Percentiles rank a stretch among this genome's conserved stretches.
Conservation (phyloP, 2,888 invertebrate species). For the Sinohyriopsis cumingii region DNA sequence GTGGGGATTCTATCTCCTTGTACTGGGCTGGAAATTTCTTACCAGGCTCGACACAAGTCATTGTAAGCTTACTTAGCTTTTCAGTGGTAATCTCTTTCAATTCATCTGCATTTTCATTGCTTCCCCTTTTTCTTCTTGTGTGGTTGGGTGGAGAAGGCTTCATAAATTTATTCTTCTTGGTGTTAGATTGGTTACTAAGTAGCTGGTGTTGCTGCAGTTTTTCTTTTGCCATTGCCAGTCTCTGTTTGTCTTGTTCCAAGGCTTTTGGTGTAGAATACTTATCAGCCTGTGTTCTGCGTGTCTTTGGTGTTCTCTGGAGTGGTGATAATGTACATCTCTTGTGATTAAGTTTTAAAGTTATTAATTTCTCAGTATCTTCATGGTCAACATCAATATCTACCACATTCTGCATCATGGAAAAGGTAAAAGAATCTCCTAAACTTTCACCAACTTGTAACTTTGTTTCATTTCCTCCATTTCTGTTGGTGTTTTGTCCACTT, state of each 20-base stretch:
- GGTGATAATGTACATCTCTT: conserved; percentile 13
- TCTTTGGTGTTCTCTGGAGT: conserved; percentile 13
- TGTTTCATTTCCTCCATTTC: conserved; percentile 1
- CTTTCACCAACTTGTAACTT: conserved; percentile 11
- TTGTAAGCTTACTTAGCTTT: not conserved
- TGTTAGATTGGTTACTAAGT: not conserved
- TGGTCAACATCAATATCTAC: conserved; percentile 17
- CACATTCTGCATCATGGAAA: conserved; percentile 56
- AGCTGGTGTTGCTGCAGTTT: conserved; percentile 1
- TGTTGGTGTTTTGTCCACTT: conserved; percentile 2
- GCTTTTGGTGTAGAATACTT: conserved; percentile 24
- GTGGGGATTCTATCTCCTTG: conserved; percentile 2
- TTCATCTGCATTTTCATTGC: conserved; percentile 8
- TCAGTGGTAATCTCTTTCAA: not conserved
- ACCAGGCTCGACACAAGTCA: not conserved
- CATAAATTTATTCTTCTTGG: not conserved
- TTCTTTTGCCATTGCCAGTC: conserved; percentile 3
- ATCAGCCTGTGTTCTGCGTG: conserved; percentile 13
- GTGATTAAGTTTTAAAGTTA: conserved; percentile 12
- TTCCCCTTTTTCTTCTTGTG: conserved; percentile 17
- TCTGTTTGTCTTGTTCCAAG: conserved; percentile 5
- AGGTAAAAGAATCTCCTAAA: conserved; percentile 54
- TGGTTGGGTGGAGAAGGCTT: no score
- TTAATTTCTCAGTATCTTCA: conserved; percentile 14
- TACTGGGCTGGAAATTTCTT: conserved; percentile 2